Evolutionary conservation across 2,797 vertebrate species (phyloP).

Genomic region (Peromyscus aztecus): DNA sequence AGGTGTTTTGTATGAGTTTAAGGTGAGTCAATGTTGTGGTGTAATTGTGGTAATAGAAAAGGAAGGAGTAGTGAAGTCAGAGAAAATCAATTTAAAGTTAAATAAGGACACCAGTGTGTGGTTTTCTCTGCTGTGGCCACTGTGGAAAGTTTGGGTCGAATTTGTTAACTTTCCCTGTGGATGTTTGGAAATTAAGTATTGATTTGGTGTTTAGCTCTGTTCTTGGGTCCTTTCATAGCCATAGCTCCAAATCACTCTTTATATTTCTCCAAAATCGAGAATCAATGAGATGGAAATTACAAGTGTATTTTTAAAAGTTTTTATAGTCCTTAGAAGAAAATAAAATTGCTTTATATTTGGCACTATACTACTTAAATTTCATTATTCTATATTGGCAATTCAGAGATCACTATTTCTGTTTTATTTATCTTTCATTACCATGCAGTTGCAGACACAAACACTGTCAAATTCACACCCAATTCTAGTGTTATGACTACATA

Average conservation of each 20-base stretch:
- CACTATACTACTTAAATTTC: slow-evolving; percentile 55
- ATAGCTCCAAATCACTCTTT: slow-evolving; percentile 27
- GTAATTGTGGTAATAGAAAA: slow-evolving; percentile 45
- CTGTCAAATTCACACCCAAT: background rate
- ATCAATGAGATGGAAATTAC: slow-evolving; percentile 80
- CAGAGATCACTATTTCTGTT: slow-evolving; percentile 23
- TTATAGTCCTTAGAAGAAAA: slow-evolving; percentile 58
- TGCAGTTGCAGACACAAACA: background rate
- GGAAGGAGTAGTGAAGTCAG: slow-evolving; percentile 34
- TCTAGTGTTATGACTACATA: background rate
- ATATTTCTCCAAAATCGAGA: slow-evolving; percentile 76
- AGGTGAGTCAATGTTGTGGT: background rate
- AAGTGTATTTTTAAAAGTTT: slow-evolving; percentile 65
- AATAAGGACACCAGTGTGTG: background rate
- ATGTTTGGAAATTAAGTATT: slow-evolving; percentile 77
- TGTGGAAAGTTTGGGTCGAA: background rate
- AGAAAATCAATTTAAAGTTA: slow-evolving; percentile 66
- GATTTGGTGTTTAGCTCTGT: slow-evolving; percentile 62
- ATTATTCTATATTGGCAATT: slow-evolving; percentile 1
- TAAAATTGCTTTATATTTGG: slow-evolving; percentile 68
- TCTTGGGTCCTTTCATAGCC: background rate
- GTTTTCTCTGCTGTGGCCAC: background rate
- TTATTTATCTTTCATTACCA: background rate
- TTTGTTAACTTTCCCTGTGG: slow-evolving; percentile 53
- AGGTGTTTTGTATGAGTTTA: background rate